Conservation (phyloP, 1,140 invertebrate species). For the Cardiocondyla obscurior region DNA sequence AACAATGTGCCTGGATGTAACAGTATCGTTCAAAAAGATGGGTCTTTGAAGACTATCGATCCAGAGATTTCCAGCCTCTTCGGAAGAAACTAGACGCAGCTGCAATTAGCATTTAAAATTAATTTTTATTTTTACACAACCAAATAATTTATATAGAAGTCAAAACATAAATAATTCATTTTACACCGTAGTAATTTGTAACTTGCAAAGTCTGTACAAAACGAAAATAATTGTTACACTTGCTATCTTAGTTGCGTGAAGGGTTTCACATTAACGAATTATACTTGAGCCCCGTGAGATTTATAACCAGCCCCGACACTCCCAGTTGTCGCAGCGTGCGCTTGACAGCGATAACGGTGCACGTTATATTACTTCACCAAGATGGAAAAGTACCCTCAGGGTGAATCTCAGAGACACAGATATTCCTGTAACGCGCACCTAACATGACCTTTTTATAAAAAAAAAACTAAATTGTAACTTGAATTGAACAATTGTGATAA, state of each 20-base stretch:
- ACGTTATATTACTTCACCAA: slow-evolving; percentile 1
- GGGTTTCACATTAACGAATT: slow-evolving; percentile 17
- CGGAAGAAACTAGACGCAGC: neutral
- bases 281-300: neutral
- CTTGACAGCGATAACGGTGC: neutral
- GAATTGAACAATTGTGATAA: neutral
- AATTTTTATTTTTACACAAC: neutral
- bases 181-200: neutral
- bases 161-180: neutral
- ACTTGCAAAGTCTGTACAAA: neutral
- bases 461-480: neutral
- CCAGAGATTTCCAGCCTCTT: neutral
- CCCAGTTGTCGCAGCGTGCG: neutral
- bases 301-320: neutral
- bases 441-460: neutral
- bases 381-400: slow-evolving; percentile 16
- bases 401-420: neutral
- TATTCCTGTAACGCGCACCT: neutral
- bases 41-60: neutral
- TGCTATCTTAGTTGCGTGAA: neutral
- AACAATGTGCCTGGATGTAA: slow-evolving; percentile 19
- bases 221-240: neutral
- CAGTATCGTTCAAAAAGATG: neutral
- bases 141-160: neutral
- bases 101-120: neutral